These are phyloP conservation scores for Phocoena phocoena DNA, from an alignment of 2,113 vertebrate genomes.

Conservation along the genomic window DNA sequence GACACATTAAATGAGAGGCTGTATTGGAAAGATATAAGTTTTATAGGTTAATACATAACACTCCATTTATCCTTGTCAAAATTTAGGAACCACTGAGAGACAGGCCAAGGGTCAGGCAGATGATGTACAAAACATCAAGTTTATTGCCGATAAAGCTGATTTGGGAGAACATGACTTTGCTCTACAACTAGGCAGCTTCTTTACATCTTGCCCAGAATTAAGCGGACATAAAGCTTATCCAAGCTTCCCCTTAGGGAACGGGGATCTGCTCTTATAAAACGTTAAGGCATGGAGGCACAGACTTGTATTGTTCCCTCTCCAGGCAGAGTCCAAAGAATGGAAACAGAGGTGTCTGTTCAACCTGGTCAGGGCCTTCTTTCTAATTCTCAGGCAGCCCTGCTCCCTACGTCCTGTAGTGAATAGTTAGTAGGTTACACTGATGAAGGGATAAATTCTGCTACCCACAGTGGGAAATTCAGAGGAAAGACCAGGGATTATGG, in stretches of 20 bases:
- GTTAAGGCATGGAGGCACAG: not conserved
- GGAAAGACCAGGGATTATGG: not conserved
- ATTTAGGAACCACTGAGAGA: not conserved
- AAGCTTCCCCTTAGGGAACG: not conserved
- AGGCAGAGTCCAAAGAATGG: not conserved
- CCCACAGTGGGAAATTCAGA: not conserved
- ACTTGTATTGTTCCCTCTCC: too few relatives aligned
- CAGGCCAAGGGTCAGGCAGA: not conserved
- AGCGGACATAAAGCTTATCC: not conserved
- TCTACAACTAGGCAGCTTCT: not conserved
- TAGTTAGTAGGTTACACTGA: not conserved
- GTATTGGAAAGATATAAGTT: not conserved
- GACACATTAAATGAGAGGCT: not conserved
- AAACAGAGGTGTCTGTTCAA: not conserved
- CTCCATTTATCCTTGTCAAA: conserved; percentile 41
- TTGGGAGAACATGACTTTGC: not conserved
- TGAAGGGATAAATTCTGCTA: not conserved
- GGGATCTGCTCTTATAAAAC: not conserved
- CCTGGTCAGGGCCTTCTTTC: too few relatives aligned
- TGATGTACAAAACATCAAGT: not conserved
- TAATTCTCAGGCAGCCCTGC: too few relatives aligned
- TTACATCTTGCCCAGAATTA: not conserved
- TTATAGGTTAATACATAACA: conserved; percentile 15
- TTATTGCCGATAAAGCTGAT: not conserved
- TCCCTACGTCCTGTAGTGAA: accelerated